These are phyloP conservation scores for Drosophila formosana DNA, from an alignment of 2,888 invertebrate species.

Conservation along the genomic window DNA sequence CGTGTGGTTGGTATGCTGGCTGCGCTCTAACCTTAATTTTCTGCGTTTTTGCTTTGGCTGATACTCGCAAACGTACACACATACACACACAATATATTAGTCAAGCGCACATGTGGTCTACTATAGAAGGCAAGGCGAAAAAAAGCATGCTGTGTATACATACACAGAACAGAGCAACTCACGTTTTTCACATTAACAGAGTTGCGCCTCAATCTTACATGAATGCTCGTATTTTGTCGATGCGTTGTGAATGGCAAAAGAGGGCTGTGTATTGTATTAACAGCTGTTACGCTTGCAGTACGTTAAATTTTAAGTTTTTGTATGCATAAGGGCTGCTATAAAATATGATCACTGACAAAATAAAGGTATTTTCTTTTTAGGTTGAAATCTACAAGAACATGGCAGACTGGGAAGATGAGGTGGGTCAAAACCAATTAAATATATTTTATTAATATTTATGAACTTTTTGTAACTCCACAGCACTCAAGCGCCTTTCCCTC, in stretches of 20 bases:
- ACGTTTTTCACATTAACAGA: slow-evolving; percentile 60
- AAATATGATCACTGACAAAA: not conserved
- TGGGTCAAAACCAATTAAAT: slow-evolving; percentile 3
- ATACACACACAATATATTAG: slow-evolving; percentile 43
- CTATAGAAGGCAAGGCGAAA: slow-evolving; percentile 52
- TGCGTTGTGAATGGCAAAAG: slow-evolving; percentile 47
- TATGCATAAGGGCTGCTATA: not conserved
- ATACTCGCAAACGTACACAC: slow-evolving; percentile 65
- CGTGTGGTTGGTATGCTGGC: slow-evolving; percentile 63
- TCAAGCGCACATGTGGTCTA: slow-evolving; percentile 74
- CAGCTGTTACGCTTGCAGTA: not conserved
- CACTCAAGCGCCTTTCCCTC: not conserved
- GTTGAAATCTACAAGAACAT: slow-evolving; percentile 38
- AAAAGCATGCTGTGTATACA: slow-evolving; percentile 77
- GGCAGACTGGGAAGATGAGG: slow-evolving; percentile 76
- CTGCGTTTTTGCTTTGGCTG: slow-evolving; percentile 75
- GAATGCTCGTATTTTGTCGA: slow-evolving; percentile 7
- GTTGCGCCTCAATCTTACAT: slow-evolving; percentile 35
- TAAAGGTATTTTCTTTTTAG: slow-evolving; percentile 10
- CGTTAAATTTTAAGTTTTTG: slow-evolving; percentile 17
- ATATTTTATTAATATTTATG: not conserved
- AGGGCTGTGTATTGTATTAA: slow-evolving; percentile 3
- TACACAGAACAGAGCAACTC: slow-evolving; percentile 78
- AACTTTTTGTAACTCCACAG: not conserved
- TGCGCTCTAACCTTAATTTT: slow-evolving; percentile 84